Base-by-base conservation (phyloP, 2,888 invertebrate species). In the Dynastes grantii region DNA sequence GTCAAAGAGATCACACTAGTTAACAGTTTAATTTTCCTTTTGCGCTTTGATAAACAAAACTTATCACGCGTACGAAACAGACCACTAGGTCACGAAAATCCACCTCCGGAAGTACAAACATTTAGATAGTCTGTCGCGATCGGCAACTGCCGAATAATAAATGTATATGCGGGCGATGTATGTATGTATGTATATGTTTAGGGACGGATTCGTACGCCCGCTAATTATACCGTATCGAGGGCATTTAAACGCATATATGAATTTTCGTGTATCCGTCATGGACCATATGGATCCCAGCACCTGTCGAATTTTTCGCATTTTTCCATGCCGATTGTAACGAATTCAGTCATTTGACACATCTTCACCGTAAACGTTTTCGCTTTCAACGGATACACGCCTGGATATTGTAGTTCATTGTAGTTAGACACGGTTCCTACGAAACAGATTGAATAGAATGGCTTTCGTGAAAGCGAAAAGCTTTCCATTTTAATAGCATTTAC, bases 221-320 rank as follows among this genome's bases (percentile, higher is more conserved):
- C 80, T 81, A 81, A 81, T 81, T 81, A 81, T 79, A 75, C 76
- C 64, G 73, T 80, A 78, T 79, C 71, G 79, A 80, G 80, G 75
- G 73, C 77, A 68, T 64, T 76, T 76, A 75, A 49, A 61, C 45
- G 49, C 76, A 76, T 78, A 73, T 63, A 78, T 71, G 63, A 73
- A 63, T 70, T 77, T 78, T 78, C 73, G 73, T 65, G 73, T 71
- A 73, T 51, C 64, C 75, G 63, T 55, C 51, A 71, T 78, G 73
- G 77, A 76, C 80, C 82, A 82, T 82, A 82, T 83, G 83, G 80
- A 81, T 79, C 67, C 58, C 45, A 37, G 78, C 81, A 81, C 80
- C 83, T 82, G 82, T 64, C 81, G 78, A 75, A 53, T 51, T 61
- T 75, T 71, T 53, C 49, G 45, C 65, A 79, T 77, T 77, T 77